phyloP scores from a whole-genome alignment of 1,140 invertebrate species.

The Hyposmocoma kahamanoa region DNA sequence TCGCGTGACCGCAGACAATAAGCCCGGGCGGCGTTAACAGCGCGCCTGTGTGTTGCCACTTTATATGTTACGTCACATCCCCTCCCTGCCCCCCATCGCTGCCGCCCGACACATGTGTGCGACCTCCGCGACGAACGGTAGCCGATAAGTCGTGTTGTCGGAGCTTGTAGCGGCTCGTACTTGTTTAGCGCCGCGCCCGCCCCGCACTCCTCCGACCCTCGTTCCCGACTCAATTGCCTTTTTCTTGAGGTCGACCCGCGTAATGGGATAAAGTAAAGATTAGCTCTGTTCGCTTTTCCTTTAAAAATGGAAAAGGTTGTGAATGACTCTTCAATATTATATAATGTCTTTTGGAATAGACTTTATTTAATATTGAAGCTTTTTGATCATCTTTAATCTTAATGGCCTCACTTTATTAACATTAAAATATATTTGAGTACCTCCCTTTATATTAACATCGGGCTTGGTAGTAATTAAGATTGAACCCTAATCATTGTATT shows the following conservation, averaged over 20 bases:
- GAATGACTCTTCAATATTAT: slow-evolving; percentile 24
- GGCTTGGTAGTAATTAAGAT: no score
- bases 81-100: slow-evolving; percentile 24
- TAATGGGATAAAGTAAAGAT: slow-evolving; percentile 68
- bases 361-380: no score
- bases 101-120: slow-evolving; percentile 29
- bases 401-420: no score
- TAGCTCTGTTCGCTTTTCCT: slow-evolving; percentile 51
- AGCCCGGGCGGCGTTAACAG: slow-evolving; percentile 69
- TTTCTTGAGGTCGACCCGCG: slow-evolving; percentile 61
- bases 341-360: no score
- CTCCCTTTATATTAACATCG: no score
- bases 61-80: slow-evolving; percentile 72
- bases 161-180: slow-evolving; percentile 43
- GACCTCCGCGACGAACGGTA: slow-evolving; percentile 26
- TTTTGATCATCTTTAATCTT: no score
- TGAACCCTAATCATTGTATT: no score
- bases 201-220: slow-evolving; percentile 26
- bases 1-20: slow-evolving; percentile 73
- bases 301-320: slow-evolving; percentile 49
- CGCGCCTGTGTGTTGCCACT: slow-evolving; percentile 71
- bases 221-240: slow-evolving; percentile 56
- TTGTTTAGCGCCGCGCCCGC: slow-evolving; percentile 42
- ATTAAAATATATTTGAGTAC: no score
- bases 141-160: slow-evolving; percentile 53